Evolutionary conservation across 1,140 invertebrate genomes (phyloP).

Genomic region (Oedothorax gibbosus): DNA sequence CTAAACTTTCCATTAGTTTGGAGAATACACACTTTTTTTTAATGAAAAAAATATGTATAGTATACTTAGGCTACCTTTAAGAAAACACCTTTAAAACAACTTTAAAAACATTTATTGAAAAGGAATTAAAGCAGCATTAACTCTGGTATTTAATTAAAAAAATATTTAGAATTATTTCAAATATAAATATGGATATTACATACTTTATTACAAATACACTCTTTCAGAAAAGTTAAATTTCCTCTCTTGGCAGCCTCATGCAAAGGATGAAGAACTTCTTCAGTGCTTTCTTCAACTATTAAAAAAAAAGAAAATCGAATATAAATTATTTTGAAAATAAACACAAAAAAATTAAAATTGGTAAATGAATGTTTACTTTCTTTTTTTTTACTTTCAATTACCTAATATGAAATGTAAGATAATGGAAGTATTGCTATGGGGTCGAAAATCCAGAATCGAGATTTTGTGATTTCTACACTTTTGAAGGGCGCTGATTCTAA

Average conservation of each 20-base stretch:
- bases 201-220: conserved; percentile 76
- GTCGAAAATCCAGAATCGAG: too few relatives aligned
- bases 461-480: too few relatives aligned
- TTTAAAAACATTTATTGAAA: not conserved
- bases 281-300: conserved; percentile 75
- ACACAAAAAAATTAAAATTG: not conserved
- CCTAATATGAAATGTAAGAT: too few relatives aligned
- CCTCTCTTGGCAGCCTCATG: conserved; percentile 80
- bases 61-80: too few relatives aligned
- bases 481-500: too few relatives aligned
- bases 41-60: too few relatives aligned
- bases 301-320: not conserved
- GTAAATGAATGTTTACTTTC: too few relatives aligned
- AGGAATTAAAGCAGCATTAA: not conserved
- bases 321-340: not conserved
- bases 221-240: conserved; percentile 75
- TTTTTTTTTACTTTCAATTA: too few relatives aligned
- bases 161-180: not conserved
- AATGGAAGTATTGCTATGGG: too few relatives aligned
- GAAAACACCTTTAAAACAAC: not conserved
- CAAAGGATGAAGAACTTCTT: conserved; percentile 76
- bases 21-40: too few relatives aligned
- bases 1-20: too few relatives aligned
- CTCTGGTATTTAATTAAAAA: not conserved
- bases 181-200: conserved; percentile 21